phyloP scores from a whole-genome alignment of 2,797 vertebrate genomes.

The Setipinna tenuifilis region DNA sequence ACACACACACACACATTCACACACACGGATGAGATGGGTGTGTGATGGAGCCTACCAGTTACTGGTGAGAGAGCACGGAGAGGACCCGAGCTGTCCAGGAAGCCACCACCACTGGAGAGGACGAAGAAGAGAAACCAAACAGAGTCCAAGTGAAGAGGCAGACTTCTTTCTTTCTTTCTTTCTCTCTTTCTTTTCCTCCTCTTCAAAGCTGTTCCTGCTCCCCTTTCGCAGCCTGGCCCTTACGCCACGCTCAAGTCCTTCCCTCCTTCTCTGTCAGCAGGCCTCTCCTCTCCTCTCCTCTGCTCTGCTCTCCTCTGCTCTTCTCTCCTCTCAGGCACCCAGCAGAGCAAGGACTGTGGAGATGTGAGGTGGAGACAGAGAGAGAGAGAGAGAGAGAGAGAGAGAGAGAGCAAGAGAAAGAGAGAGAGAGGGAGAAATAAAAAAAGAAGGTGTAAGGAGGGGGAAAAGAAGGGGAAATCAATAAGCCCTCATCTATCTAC shows the following conservation, averaged over 20 bases:
- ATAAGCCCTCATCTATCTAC: background rate
- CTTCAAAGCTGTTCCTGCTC: no score
- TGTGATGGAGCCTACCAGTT: background rate
- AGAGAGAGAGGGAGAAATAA: background rate
- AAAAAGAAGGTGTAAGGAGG: conserved; percentile 12
- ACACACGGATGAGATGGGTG: background rate
- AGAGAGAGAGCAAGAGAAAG: background rate
- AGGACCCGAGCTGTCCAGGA: background rate
- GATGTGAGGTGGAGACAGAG: background rate
- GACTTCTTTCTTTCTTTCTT: background rate
- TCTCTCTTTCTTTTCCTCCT: background rate
- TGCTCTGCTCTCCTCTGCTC: no score
- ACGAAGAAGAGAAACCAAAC: background rate
- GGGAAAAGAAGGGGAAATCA: background rate
- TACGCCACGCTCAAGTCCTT: background rate
- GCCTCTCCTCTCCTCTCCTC: background rate
- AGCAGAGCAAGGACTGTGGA: background rate
- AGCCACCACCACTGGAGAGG: background rate
- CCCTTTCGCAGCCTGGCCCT: no score
- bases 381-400: no score
- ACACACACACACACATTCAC: no score
- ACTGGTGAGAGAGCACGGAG: conserved; percentile 5
- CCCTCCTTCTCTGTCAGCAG: background rate
- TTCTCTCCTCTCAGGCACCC: background rate
- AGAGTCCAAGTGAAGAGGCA: background rate